Conservation (phyloP, 2,113 vertebrate species). For the Empidonax alnorum region DNA sequence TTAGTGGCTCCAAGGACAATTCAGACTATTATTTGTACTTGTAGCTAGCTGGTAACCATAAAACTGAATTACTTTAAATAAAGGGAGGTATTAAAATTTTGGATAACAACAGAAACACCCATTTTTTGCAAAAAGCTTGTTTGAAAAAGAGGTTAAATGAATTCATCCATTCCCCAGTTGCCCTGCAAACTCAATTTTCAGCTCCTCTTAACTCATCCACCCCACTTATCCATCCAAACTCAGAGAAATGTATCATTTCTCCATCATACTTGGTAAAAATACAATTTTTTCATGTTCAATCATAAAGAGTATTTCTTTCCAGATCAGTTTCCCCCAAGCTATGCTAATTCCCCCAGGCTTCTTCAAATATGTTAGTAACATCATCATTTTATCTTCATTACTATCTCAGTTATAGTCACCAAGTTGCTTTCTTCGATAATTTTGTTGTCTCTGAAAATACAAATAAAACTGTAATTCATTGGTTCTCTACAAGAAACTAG, state of each 20-base stretch:
- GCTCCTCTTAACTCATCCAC: neutral
- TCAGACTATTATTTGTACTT: neutral
- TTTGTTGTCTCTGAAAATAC: neutral
- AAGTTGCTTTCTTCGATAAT: neutral
- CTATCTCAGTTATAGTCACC: neutral
- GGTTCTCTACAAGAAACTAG: neutral
- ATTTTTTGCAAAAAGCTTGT: neutral
- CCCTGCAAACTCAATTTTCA: neutral
- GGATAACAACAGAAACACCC: neutral
- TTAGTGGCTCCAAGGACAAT: neutral
- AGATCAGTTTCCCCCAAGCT: neutral
- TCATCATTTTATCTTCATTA: slow-evolving; percentile 36
- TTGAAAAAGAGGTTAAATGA: neutral
- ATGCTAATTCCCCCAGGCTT: neutral
- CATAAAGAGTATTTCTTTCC: neutral
- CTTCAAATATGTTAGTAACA: neutral
- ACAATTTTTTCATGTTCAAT: neutral
- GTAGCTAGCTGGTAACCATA: neutral
- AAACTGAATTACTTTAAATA: neutral
- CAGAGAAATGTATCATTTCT: neutral
- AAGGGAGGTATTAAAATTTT: neutral
- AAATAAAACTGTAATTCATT: neutral
- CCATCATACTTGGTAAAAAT: neutral
- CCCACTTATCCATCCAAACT: neutral
- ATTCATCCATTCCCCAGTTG: neutral